A percentile compares a stretch with the other conserved stretches of the same genome.
phyloP scores from a whole-genome alignment of 2,888 invertebrate species.

The Meteorus cinctellus region DNA sequence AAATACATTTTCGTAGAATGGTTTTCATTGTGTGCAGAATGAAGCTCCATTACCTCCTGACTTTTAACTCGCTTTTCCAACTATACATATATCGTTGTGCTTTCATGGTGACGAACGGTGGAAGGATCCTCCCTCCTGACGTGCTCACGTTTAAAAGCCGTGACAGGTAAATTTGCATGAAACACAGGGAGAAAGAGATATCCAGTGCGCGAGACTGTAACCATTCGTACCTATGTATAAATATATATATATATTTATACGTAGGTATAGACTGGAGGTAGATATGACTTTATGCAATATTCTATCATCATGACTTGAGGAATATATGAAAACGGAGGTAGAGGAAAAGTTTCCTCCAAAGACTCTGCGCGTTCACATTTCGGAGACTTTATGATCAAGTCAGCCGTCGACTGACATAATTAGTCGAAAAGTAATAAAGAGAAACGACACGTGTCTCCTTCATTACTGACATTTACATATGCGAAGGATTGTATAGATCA shows the following conservation, averaged over 20 bases:
- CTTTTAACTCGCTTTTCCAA: slow-evolving; percentile 27
- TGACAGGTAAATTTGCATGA: slow-evolving; percentile 25
- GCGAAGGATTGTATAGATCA: slow-evolving; percentile 23
- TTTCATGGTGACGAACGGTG: slow-evolving; percentile 4
- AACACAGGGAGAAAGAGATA: slow-evolving; percentile 14
- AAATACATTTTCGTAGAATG: slow-evolving; percentile 22
- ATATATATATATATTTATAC: too few relatives aligned
- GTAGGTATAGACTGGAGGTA: background rate
- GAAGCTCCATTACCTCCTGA: slow-evolving; percentile 24
- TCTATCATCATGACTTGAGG: slow-evolving; percentile 9
- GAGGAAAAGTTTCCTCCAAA: slow-evolving; percentile 24
- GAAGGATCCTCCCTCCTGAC: slow-evolving; percentile 15
- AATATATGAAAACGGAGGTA: slow-evolving; percentile 14
- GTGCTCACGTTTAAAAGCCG: slow-evolving; percentile 18
- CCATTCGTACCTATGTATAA: background rate
- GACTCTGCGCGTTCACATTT: slow-evolving; percentile 23
- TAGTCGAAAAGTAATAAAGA: slow-evolving; percentile 40
- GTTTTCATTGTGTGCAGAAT: slow-evolving; percentile 30
- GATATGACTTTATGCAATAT: slow-evolving; percentile 23
- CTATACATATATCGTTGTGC: background rate
- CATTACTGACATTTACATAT: slow-evolving; percentile 31
- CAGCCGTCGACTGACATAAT: slow-evolving; percentile 45
- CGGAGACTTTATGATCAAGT: slow-evolving; percentile 43
- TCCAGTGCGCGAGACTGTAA: background rate
- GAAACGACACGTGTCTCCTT: slow-evolving; percentile 34